A percentile compares a stretch with the other conserved stretches of the same genome.
phyloP scores from a whole-genome alignment of 2,888 invertebrate species.

The Stenodera caucasica region DNA sequence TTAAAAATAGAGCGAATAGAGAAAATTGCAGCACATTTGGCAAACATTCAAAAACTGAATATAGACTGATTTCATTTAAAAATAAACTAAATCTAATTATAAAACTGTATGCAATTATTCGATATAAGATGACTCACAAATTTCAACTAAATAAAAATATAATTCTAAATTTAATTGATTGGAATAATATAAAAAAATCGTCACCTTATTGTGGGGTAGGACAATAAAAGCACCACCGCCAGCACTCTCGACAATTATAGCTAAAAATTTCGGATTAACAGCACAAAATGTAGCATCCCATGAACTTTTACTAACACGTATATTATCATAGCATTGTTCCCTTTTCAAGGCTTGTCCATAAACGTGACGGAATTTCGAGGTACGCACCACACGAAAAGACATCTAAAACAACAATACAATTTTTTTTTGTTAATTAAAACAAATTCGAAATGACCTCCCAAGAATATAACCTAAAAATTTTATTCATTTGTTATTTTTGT shows the following conservation, averaged over 20 bases:
- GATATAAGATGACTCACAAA: too few relatives aligned
- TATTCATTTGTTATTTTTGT: slow-evolving; percentile 33
- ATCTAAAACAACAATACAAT: slow-evolving; percentile 64
- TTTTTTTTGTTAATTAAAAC: too few relatives aligned
- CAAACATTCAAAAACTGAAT: slow-evolving; percentile 39
- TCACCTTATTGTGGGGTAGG: slow-evolving; percentile 90
- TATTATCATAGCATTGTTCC: slow-evolving; percentile 97
- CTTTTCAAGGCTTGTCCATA: slow-evolving; percentile 86
- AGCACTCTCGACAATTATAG: slow-evolving; percentile 95
- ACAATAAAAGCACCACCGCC: slow-evolving; percentile 97
- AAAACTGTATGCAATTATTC: slow-evolving; percentile 9
- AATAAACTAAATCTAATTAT: slow-evolving; percentile 29
- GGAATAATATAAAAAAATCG: too few relatives aligned
- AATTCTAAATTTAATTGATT: too few relatives aligned
- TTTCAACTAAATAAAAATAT: too few relatives aligned
- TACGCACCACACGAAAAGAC: slow-evolving; percentile 96
- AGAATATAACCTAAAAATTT: background rate
- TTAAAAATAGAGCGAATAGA: background rate
- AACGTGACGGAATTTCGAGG: slow-evolving; percentile 98
- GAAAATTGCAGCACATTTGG: slow-evolving; percentile 42
- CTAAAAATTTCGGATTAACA: slow-evolving; percentile 96
- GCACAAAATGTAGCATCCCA: slow-evolving; percentile 99
- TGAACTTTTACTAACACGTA: slow-evolving; percentile 94
- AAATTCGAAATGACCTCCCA: slow-evolving; percentile 17
- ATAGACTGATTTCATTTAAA: slow-evolving; percentile 39